Conservation (phyloP, 2,888 invertebrate genomes). For the Abrostola triplasia region DNA sequence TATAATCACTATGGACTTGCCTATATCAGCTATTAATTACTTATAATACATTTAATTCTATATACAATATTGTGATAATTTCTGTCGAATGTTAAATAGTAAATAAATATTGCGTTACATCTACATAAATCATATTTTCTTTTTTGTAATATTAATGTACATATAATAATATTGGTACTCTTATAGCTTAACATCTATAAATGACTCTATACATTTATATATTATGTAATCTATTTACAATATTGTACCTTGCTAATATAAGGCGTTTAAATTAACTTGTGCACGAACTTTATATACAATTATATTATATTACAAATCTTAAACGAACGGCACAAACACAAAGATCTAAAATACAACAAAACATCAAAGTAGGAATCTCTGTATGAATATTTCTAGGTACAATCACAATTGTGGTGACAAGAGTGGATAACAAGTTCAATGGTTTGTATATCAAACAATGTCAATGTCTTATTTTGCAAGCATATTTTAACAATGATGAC, state of each 20-base stretch:
- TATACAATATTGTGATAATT: slow-evolving; percentile 78
- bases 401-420: slow-evolving; percentile 12
- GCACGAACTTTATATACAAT: slow-evolving; percentile 53
- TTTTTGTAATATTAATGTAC: slow-evolving; percentile 56
- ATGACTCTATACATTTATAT: slow-evolving; percentile 53
- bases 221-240: slow-evolving; percentile 60
- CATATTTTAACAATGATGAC: slow-evolving; percentile 2
- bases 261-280: slow-evolving; percentile 64
- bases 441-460: slow-evolving; percentile 12
- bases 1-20: slow-evolving; percentile 82
- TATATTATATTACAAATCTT: slow-evolving; percentile 40
- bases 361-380: slow-evolving; percentile 26
- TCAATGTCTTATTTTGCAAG: slow-evolving; percentile 1
- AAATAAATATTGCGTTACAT: slow-evolving; percentile 64
- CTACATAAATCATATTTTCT: slow-evolving; percentile 54
- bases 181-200: slow-evolving; percentile 48
- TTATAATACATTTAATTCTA: slow-evolving; percentile 51
- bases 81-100: slow-evolving; percentile 63
- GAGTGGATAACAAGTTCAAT: slow-evolving; percentile 22
- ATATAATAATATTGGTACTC: slow-evolving; percentile 52
- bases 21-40: slow-evolving; percentile 68
- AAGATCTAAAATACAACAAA: slow-evolving; percentile 31
- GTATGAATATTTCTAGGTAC: slow-evolving; percentile 12
- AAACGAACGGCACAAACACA: slow-evolving; percentile 37
- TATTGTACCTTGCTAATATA: slow-evolving; percentile 60